A percentile compares a stretch with the other conserved stretches of the same genome.
phyloP scores from a whole-genome alignment of 2,888 invertebrate species.

The Andrena camellia region DNA sequence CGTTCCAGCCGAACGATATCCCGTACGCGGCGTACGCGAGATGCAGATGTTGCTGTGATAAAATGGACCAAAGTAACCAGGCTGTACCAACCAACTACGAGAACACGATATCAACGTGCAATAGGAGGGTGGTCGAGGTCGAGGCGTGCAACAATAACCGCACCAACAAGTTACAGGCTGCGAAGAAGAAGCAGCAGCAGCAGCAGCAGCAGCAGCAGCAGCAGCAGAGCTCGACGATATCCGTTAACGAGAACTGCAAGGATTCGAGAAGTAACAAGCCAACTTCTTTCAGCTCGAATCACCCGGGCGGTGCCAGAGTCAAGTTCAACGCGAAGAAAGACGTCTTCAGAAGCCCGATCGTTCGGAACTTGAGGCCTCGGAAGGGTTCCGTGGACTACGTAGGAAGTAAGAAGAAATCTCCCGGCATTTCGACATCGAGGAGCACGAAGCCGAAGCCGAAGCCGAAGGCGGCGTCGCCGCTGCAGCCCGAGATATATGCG shows the following conservation, averaged over 20 bases:
- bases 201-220: neutral
- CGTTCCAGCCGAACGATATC: conserved; percentile 52
- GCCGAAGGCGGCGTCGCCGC: too few species aligned
- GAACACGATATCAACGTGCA: conserved; percentile 12
- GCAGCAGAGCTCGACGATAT: conserved; percentile 1
- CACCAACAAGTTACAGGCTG: neutral
- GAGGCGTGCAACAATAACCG: neutral
- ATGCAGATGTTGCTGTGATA: conserved; percentile 70
- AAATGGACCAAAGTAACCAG: conserved; percentile 62
- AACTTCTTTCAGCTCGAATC: neutral
- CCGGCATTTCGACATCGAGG: neutral
- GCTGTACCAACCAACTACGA: conserved; percentile 38
- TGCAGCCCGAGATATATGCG: neutral
- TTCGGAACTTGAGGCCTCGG: conserved; percentile 75
- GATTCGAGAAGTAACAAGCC: neutral
- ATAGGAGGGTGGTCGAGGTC: conserved; percentile 1
- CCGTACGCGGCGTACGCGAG: conserved; percentile 65
- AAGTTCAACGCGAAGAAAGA: neutral
- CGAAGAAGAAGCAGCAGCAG: neutral
- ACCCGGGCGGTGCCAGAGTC: neutral
- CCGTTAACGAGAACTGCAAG: neutral
- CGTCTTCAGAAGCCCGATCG: neutral
- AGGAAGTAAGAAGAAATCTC: conserved; percentile 48
- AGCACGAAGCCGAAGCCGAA: neutral
- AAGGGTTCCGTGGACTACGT: conserved; percentile 70